Evolutionary conservation across 2,888 invertebrate species (phyloP).

Genomic region (Saturnia japonica): DNA sequence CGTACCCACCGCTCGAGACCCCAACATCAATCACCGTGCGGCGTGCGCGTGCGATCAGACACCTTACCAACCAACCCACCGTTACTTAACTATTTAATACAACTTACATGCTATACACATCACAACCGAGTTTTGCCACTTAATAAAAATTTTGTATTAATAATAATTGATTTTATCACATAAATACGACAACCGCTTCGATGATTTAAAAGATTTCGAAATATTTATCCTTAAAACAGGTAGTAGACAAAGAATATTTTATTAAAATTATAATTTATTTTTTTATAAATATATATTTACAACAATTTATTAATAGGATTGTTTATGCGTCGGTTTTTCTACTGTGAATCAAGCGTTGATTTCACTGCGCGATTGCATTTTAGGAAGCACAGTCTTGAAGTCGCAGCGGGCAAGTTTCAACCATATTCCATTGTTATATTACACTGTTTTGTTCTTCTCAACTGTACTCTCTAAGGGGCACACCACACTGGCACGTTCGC

Average conservation of each 20-base stretch:
- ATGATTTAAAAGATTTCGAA: conserved; percentile 73
- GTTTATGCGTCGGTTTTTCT: conserved; percentile 30
- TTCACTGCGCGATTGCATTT: conserved; percentile 65
- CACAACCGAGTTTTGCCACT: conserved; percentile 81
- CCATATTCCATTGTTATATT: conserved; percentile 80
- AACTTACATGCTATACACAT: conserved; percentile 76
- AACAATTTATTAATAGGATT: conserved; percentile 39
- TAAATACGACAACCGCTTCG: conserved; percentile 82
- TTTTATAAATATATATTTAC: conserved; percentile 50
- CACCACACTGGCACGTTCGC: conserved; percentile 73
- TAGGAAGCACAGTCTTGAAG: conserved; percentile 73
- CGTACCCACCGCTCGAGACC: conserved; percentile 46
- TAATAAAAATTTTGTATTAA: conserved; percentile 41
- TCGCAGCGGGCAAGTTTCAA: conserved; percentile 56
- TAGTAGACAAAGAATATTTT: conserved; percentile 68
- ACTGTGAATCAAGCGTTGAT: conserved; percentile 34
- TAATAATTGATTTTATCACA: conserved; percentile 67
- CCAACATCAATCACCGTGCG: conserved; percentile 72
- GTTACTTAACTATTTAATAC: conserved; percentile 62
- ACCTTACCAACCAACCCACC: conserved; percentile 29
- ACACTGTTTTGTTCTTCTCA: conserved; percentile 66
- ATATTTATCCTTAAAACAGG: conserved; percentile 56
- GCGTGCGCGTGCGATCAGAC: conserved; percentile 47
- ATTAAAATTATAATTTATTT: conserved; percentile 38
- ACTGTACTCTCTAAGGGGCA: conserved; percentile 58